These are phyloP conservation scores for Brachionus calyciflorus DNA, from an alignment of 1,140 invertebrate genomes.

Conservation along the genomic window DNA sequence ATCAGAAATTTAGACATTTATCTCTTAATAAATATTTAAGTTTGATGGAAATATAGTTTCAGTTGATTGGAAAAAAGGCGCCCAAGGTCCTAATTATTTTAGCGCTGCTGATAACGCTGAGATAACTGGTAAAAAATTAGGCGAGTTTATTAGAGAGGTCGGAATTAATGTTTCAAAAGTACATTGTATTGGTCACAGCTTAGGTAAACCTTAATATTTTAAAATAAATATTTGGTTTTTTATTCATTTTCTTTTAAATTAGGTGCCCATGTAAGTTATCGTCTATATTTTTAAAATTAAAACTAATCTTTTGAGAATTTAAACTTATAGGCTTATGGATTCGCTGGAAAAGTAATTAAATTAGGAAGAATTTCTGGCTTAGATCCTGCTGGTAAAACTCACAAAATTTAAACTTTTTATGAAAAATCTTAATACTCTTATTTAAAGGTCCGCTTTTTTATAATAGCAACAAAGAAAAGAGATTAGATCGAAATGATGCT, in stretches of 20 bases:
- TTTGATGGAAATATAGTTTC: constrained; percentile 28
- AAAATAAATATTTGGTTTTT: neutral
- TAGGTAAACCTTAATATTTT: constrained; percentile 54
- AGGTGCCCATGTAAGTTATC: constrained; percentile 72
- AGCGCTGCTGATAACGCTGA: constrained; percentile 70
- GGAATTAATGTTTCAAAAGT: constrained; percentile 49
- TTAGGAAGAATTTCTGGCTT: constrained; percentile 76
- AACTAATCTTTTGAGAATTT: neutral
- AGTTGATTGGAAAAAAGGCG: constrained; percentile 34
- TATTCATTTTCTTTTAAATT: neutral
- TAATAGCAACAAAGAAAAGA: constrained; percentile 73
- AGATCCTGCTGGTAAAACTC: constrained; percentile 76
- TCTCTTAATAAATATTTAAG: neutral
- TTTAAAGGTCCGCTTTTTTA: constrained; percentile 67
- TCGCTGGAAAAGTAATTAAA: constrained; percentile 78
- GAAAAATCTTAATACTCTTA: no score
- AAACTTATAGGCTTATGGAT: constrained; percentile 65
- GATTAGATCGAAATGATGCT: constrained; percentile 82
- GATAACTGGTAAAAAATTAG: constrained; percentile 76
- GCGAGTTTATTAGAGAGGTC: constrained; percentile 62
- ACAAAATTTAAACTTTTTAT: no score
- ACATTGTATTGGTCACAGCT: constrained; percentile 83
- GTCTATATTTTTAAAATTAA: neutral
- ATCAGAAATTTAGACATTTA: neutral
- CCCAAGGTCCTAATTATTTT: constrained; percentile 64